Percentiles rank a stretch among this genome's conserved stretches.
These are phyloP conservation scores for Hanleya hanleyi DNA, from an alignment of 2,888 invertebrate genomes.

Conservation along the genomic window DNA sequence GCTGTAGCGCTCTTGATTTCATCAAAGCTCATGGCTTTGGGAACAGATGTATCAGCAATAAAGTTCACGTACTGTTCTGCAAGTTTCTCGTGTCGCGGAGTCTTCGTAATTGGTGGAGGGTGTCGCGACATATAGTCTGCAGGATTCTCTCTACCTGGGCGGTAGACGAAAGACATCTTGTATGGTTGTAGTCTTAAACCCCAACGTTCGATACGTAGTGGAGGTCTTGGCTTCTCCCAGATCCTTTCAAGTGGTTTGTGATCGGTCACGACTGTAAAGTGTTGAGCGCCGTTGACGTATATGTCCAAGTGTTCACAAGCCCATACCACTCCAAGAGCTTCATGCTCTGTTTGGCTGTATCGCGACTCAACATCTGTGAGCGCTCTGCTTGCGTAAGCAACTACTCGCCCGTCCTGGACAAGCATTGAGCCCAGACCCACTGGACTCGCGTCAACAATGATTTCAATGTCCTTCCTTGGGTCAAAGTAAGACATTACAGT, in stretches of 20 bases:
- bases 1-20: not conserved
- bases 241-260: slow-evolving; percentile 44
- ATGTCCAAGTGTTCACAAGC: slow-evolving; percentile 45
- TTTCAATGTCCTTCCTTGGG: slow-evolving; percentile 25
- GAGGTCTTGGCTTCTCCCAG: slow-evolving; percentile 31
- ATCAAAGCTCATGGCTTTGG: slow-evolving; percentile 12
- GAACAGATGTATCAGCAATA: slow-evolving; percentile 22
- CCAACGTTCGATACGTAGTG: slow-evolving; percentile 44
- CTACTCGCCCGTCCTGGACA: slow-evolving; percentile 26
- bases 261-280: slow-evolving; percentile 45
- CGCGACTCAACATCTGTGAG: slow-evolving; percentile 32
- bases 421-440: slow-evolving; percentile 43
- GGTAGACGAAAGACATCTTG: slow-evolving; percentile 30
- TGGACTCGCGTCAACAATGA: slow-evolving; percentile 44
- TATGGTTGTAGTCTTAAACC: slow-evolving; percentile 39
- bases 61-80: slow-evolving; percentile 35
- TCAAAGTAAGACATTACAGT: slow-evolving; percentile 40
- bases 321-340: slow-evolving; percentile 46
- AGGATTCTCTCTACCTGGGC: slow-evolving; percentile 39
- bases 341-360: slow-evolving; percentile 46
- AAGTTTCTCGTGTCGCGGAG: slow-evolving; percentile 4
- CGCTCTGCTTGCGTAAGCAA: slow-evolving; percentile 38
- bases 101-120: slow-evolving; percentile 6
- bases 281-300: slow-evolving; percentile 41
- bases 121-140: slow-evolving; percentile 46